Percentiles rank a stretch among this genome's conserved stretches.
phyloP scores from a whole-genome alignment of 2,888 invertebrate species.

The Oscheius onirici region DNA sequence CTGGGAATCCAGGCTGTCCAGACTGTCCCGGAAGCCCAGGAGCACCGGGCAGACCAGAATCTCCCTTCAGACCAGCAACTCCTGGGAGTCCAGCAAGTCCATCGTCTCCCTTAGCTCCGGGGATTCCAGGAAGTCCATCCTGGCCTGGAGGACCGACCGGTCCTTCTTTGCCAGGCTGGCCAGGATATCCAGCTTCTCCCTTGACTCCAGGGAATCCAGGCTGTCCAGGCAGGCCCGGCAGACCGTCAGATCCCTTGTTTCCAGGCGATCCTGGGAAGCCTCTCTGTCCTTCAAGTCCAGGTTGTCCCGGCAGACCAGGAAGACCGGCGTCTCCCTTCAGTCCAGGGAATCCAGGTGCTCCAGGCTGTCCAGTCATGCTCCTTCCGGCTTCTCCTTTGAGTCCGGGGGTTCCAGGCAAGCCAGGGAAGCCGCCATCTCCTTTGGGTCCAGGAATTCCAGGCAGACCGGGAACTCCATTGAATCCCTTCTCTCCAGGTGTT shows the following conservation, averaged over 20 bases:
- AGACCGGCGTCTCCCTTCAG: conserved; percentile 64
- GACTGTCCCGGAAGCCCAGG: conserved; percentile 74
- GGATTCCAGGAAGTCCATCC: conserved; percentile 64
- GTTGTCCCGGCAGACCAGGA: conserved; percentile 71
- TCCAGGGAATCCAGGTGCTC: conserved; percentile 73
- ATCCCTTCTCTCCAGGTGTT: conserved; percentile 77
- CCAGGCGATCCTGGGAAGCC: conserved; percentile 74
- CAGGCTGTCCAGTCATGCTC: conserved; percentile 74
- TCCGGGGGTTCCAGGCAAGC: conserved; percentile 78
- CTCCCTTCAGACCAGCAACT: conserved; percentile 75
- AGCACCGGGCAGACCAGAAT: conserved; percentile 62
- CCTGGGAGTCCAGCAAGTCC: conserved; percentile 37
- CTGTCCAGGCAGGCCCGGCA: conserved; percentile 71
- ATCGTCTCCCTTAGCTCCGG: conserved; percentile 68
- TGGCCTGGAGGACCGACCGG: conserved; percentile 65
- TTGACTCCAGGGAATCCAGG: conserved; percentile 76
- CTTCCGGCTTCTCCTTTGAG: conserved; percentile 72
- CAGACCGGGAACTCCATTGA: conserved; percentile 63
- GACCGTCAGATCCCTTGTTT: conserved; percentile 63
- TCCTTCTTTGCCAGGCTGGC: conserved; percentile 62
- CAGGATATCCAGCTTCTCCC: conserved; percentile 62
- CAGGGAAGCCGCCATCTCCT: conserved; percentile 76
- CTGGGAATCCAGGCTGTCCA: conserved; percentile 73
- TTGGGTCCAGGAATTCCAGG: conserved; percentile 67
- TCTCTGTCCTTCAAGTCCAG: conserved; percentile 75